phyloP scores from a whole-genome alignment of 2,113 vertebrate genomes.

The Ceratotherium simum region DNA sequence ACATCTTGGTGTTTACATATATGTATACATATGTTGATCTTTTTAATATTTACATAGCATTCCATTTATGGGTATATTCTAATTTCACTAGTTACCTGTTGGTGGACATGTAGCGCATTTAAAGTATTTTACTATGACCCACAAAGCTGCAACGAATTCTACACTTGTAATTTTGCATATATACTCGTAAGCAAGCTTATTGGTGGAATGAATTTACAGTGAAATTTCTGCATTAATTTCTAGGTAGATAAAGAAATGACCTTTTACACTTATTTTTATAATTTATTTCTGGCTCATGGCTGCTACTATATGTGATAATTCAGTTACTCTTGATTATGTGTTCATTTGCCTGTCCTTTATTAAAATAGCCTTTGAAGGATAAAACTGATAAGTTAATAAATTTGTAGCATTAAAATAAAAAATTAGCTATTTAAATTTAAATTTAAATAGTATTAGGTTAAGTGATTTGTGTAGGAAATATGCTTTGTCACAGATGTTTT shows the following conservation, averaged over 20 bases:
- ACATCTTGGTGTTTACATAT: neutral
- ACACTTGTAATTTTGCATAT: neutral
- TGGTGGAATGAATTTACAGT: neutral
- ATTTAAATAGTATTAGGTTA: neutral
- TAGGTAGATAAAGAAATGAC: neutral
- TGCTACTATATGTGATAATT: neutral
- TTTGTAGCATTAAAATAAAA: neutral
- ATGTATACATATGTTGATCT: neutral
- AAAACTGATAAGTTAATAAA: neutral
- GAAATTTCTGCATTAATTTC: neutral
- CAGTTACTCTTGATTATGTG: neutral
- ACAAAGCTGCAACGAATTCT: neutral
- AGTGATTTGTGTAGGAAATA: neutral
- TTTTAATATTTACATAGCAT: neutral
- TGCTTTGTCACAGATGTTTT: neutral
- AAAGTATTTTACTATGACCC: neutral
- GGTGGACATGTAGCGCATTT: neutral
- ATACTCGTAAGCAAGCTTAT: neutral
- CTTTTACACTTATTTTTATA: neutral
- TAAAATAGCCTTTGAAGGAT: neutral
- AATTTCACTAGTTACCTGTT: neutral
- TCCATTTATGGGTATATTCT: neutral
- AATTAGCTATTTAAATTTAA: neutral
- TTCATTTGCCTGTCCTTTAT: neutral
- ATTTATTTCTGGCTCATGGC: neutral